phyloP scores from a whole-genome alignment of 2,113 vertebrate species.

The Scolopax mira region DNA sequence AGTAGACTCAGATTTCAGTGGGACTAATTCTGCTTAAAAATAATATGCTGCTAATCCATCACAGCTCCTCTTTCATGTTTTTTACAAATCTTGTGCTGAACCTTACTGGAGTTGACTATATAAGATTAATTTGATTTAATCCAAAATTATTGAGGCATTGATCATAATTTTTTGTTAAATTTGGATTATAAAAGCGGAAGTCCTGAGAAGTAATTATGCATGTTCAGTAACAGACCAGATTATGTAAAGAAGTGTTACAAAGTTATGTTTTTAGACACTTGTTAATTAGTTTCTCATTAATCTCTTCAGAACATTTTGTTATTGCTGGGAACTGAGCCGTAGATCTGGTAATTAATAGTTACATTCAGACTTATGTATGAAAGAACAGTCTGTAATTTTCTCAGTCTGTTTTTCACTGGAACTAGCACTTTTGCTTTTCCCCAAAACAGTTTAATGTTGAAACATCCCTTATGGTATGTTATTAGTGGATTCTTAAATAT shows the following conservation, averaged over 20 bases:
- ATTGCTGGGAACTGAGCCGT: neutral
- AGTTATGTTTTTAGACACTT: neutral
- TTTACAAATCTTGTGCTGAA: neutral
- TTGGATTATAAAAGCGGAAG: neutral
- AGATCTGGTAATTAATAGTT: conserved; percentile 4
- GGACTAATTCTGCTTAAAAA: neutral
- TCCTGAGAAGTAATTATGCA: neutral
- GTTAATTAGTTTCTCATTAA: neutral
- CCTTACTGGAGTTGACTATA: accelerated
- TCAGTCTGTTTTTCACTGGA: neutral
- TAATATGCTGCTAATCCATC: neutral
- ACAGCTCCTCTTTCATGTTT: neutral
- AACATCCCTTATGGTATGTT: neutral
- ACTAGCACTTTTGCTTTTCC: neutral
- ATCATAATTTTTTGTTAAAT: neutral
- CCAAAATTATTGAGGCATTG: neutral
- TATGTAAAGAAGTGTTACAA: neutral
- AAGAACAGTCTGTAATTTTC: neutral
- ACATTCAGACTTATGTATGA: neutral
- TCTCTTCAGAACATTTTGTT: neutral
- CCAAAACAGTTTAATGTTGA: conserved; percentile 1
- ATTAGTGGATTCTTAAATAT: neutral
- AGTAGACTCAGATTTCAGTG: neutral
- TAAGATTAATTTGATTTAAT: neutral
- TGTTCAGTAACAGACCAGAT: neutral